Evolutionary conservation across 2,797 vertebrate species (phyloP).

Genomic region (Notolabrus celidotus): DNA sequence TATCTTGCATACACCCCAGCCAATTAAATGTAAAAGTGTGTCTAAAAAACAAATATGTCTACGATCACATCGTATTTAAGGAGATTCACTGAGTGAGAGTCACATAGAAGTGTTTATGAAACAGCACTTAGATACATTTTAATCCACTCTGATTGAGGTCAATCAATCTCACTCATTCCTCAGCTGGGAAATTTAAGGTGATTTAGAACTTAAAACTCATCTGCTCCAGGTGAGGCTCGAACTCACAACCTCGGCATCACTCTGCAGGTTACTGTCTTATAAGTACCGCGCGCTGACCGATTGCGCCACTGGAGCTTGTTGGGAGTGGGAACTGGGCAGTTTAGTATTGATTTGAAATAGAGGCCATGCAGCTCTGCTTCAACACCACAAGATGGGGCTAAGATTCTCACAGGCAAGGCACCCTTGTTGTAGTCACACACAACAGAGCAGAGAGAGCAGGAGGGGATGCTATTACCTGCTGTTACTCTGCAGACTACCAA

Average conservation of each 20-base stretch:
- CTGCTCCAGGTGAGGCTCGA: slow-evolving; percentile 60
- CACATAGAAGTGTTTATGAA: too few species aligned
- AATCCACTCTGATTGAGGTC: too few species aligned
- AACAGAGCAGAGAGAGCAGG: background rate
- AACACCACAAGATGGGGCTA: slow-evolving; percentile 49
- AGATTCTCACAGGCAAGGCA: background rate
- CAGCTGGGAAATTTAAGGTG: background rate
- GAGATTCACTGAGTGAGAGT: too few species aligned
- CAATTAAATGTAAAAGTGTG: too few species aligned
- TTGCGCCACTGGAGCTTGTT: slow-evolving; percentile 50
- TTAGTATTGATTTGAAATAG: rapidly evolving
- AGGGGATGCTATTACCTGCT: background rate
- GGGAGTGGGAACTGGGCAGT: rapidly evolving
- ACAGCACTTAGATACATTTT: too few species aligned
- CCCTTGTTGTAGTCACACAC: background rate
- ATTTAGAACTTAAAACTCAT: background rate
- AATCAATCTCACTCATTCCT: too few species aligned
- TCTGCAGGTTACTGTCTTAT: slow-evolving; percentile 36
- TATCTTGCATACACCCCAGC: too few species aligned
- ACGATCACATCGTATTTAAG: too few species aligned
- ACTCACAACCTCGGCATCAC: slow-evolving; percentile 57
- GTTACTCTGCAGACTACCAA: slow-evolving; percentile 1
- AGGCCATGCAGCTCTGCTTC: background rate
- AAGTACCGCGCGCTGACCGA: slow-evolving; percentile 38
- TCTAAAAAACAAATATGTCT: too few species aligned